A percentile compares a stretch with the other conserved stretches of the same genome.
These are phyloP conservation scores for Dolichopus griseipennis DNA, from an alignment of 2,888 invertebrate genomes.

Conservation along the genomic window DNA sequence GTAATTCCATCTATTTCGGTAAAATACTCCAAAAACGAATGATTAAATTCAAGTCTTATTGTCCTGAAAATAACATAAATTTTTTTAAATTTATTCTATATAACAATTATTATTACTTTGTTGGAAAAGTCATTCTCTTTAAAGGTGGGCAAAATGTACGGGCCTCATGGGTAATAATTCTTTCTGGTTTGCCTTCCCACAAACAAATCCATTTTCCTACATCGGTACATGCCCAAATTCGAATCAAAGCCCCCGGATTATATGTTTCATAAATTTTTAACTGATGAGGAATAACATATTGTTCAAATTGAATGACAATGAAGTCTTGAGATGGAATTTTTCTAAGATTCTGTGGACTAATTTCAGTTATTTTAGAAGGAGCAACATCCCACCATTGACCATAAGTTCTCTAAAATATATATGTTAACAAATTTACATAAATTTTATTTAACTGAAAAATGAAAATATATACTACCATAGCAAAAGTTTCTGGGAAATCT, in stretches of 20 bases:
- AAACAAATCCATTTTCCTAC: constrained; percentile 58
- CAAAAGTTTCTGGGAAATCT: constrained; percentile 83
- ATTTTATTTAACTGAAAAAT: neutral
- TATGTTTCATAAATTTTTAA: constrained; percentile 76
- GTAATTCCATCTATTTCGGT: constrained; percentile 80
- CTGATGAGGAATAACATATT: constrained; percentile 39
- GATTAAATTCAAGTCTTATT: constrained; percentile 78
- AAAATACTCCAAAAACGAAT: constrained; percentile 70
- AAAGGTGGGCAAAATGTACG: constrained; percentile 70
- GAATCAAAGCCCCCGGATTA: constrained; percentile 73
- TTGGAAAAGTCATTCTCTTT: constrained; percentile 48
- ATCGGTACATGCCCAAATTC: constrained; percentile 61
- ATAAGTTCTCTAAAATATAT: constrained; percentile 59
- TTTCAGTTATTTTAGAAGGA: constrained; percentile 60
- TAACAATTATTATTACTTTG: constrained; percentile 34
- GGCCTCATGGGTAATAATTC: constrained; percentile 48
- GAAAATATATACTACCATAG: constrained; percentile 57
- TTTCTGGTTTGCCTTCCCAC: constrained; percentile 55
- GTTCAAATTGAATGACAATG: constrained; percentile 49
- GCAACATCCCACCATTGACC: constrained; percentile 77
- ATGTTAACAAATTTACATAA: constrained; percentile 11
- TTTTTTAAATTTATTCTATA: constrained; percentile 8
- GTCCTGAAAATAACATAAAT: constrained; percentile 47
- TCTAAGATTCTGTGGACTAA: constrained; percentile 63
- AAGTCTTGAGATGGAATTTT: constrained; percentile 66